phyloP scores from a whole-genome alignment of 2,113 vertebrate species.

The Oncorhynchus keta region DNA sequence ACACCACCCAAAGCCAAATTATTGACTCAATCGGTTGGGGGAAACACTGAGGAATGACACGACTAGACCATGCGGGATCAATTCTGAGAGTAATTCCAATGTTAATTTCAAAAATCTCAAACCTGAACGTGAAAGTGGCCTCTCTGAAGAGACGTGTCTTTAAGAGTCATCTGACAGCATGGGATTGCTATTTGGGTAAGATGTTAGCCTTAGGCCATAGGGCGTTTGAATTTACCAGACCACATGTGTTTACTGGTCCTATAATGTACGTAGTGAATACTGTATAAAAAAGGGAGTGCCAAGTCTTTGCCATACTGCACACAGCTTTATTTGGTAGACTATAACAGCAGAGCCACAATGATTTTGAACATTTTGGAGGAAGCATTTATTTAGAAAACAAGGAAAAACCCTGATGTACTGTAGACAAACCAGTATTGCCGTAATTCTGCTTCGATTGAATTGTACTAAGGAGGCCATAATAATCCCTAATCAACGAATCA shows the following conservation, averaged over 20 bases:
- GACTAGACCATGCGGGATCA: too few relatives aligned
- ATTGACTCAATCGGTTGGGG: too few relatives aligned
- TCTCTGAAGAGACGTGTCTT: background rate
- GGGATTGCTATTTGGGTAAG: background rate
- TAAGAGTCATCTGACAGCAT: background rate
- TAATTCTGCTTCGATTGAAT: conserved; percentile 28
- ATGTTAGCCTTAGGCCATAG: background rate
- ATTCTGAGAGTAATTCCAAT: background rate
- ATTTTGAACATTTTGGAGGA: conserved; percentile 15
- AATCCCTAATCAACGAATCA: background rate
- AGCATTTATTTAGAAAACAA: conserved; percentile 11
- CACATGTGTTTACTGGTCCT: background rate
- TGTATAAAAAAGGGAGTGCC: background rate
- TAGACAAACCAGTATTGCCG: conserved; percentile 8
- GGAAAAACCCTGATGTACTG: background rate
- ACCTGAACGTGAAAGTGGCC: background rate
- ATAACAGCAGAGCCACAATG: conserved; percentile 17
- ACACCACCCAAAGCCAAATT: background rate
- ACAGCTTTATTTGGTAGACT: conserved; percentile 34
- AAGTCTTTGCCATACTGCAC: background rate
- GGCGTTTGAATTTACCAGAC: conserved; percentile 2
- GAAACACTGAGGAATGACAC: too few relatives aligned
- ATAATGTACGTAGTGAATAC: background rate
- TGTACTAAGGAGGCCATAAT: conserved; percentile 4
- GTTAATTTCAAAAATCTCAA: background rate